Evolutionary conservation across 2,113 vertebrate genomes (phyloP).

Genomic region (Leucoraja erinaceus): DNA sequence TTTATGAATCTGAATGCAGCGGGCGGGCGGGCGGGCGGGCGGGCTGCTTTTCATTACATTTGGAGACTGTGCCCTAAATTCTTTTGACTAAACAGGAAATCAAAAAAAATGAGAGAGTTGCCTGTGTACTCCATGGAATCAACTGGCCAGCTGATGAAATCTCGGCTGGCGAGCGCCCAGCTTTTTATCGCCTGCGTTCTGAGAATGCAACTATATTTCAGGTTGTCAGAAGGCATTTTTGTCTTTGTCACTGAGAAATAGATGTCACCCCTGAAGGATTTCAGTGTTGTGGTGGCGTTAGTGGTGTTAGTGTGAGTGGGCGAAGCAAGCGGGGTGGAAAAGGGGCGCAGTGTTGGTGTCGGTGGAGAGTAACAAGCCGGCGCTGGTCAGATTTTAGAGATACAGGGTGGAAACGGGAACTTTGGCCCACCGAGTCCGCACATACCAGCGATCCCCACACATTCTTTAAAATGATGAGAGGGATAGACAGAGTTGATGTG

Average conservation of each 20-base stretch:
- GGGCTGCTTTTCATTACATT: conserved; percentile 8
- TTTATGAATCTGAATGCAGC: background rate
- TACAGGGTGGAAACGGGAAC: too few species aligned
- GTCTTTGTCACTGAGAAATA: background rate
- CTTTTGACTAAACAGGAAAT: conserved; percentile 17
- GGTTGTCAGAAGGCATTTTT: background rate
- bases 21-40: background rate
- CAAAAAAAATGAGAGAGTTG: background rate
- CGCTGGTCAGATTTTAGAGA: too few species aligned
- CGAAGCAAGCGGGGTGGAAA: background rate
- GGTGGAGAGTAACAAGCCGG: background rate
- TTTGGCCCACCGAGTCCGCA: too few species aligned
- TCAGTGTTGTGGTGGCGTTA: background rate
- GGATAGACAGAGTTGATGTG: too few species aligned
- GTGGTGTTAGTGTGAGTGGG: too few species aligned
- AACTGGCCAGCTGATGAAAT: background rate
- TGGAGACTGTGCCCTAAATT: background rate
- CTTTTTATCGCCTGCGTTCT: background rate
- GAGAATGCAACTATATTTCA: conserved; percentile 7
- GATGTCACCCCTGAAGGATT: background rate
- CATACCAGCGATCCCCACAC: too few species aligned
- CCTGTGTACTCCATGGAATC: background rate
- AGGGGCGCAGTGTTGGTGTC: background rate
- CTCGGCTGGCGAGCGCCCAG: background rate
- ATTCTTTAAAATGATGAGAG: too few species aligned